phyloP scores from a whole-genome alignment of 2,888 invertebrate genomes.

The Xanthorhoe spadicearia region DNA sequence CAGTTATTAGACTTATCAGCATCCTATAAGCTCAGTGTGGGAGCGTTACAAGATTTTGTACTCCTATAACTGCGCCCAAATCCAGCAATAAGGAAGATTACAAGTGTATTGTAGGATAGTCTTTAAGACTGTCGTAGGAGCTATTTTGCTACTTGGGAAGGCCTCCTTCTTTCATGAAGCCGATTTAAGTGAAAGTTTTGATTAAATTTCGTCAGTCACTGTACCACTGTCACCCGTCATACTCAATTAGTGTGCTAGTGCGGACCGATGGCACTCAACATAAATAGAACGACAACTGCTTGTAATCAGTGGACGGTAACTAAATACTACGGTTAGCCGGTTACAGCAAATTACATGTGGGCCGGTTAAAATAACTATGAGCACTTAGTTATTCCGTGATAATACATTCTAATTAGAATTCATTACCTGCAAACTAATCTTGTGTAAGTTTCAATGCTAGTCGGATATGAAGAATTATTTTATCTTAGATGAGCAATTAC shows the following conservation, averaged over 20 bases:
- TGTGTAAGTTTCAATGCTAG: not conserved
- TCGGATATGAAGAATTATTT: not conserved
- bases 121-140: too few relatives aligned
- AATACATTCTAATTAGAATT: not conserved
- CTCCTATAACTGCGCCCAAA: too few relatives aligned
- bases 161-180: too few relatives aligned
- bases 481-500: too few relatives aligned
- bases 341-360: constrained; percentile 35
- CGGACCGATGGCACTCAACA: constrained; percentile 36
- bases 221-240: constrained; percentile 21
- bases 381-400: constrained; percentile 6
- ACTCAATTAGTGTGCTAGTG: constrained; percentile 34
- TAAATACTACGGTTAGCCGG: constrained; percentile 34
- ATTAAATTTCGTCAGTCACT: not conserved
- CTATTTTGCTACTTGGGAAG: too few relatives aligned
- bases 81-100: too few relatives aligned
- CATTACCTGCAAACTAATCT: not conserved
- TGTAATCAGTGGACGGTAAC: constrained; percentile 40
- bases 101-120: too few relatives aligned
- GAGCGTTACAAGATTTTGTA: too few relatives aligned
- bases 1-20: too few relatives aligned
- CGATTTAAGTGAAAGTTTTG: not conserved
- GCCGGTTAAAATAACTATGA: constrained; percentile 8
- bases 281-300: constrained; percentile 46
- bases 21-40: too few relatives aligned